Evolutionary conservation across 1,140 invertebrate species (phyloP), one percentile per base, ranked within the genome.

Genomic region (Drosophila tristis): DNA sequence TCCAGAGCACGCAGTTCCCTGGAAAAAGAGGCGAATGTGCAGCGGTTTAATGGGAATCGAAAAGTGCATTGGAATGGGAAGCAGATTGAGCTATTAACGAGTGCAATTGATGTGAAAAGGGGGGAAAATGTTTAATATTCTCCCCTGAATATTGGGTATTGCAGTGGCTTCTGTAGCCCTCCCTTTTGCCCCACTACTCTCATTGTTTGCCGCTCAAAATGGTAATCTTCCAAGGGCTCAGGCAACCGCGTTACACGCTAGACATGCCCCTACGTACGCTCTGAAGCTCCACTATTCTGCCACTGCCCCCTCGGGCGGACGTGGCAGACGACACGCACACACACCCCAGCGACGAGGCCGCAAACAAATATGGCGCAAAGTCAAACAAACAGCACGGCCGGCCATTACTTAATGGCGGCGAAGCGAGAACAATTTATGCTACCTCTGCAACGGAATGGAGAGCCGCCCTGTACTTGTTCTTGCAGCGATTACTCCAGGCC

Each of bases 331-430:
- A 7, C 43, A 43, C 58, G 47, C 55, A 60, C 51, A 63, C 70
- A 48, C 31, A 8, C 26, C 35, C 67, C 57, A 25, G 54, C n/a
- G 26, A 31, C 8, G 8, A 2, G 55, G 58, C 68, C 31, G 49
- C 59, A 74, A 76, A 87, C 79, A 87, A 86, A 82, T 76, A 86
- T 86, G 82, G 82, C 82, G 82, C 49, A 78, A 73, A 87, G 75
- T 82, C 70, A 89, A 87, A 87, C 47, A 47, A 44, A 87, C 47
- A 47, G 39, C 54, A 58, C 8, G 70, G 65, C 74, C 74, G 71
- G 81, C 74, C 82, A 86, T 86, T 86, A 67, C 62, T 78, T 74
- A 82, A 76, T 76, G 74, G 74, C 74, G 73, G 74, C 43, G 53
- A 75, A 74, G 78, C 81, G 70, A 78, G 78, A 74, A 80, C 74